Percentiles rank a stretch among this genome's conserved stretches.
These are phyloP conservation scores for Pachymerium ferrugineum DNA, from an alignment of 2,888 invertebrate species.

Conservation along the genomic window DNA sequence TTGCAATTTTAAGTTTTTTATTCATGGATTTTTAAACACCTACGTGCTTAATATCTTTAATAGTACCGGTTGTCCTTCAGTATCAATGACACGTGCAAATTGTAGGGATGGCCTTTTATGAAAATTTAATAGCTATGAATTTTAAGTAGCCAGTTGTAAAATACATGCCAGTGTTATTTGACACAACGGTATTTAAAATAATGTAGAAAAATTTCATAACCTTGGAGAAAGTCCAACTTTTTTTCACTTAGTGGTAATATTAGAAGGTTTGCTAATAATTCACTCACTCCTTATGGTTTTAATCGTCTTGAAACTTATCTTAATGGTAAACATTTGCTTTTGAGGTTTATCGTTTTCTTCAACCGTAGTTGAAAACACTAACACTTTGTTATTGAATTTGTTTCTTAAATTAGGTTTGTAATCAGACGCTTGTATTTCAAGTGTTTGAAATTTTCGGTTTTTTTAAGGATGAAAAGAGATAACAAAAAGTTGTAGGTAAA, in stretches of 20 bases:
- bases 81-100: conserved; percentile 27
- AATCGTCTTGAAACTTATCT: neutral
- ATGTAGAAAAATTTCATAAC: neutral
- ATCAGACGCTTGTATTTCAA: neutral
- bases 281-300: neutral
- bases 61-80: conserved; percentile 4
- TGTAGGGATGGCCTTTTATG: conserved; percentile 8
- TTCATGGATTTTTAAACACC: neutral
- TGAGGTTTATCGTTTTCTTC: conserved; percentile 5
- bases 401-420: conserved; percentile 14
- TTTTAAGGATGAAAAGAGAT: too few relatives aligned
- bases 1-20: neutral
- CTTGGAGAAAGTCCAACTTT: neutral
- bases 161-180: neutral
- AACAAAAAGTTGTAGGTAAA: too few relatives aligned
- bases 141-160: neutral
- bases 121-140: conserved; percentile 3
- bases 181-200: neutral
- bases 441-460: neutral
- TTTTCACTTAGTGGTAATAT: neutral
- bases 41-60: neutral
- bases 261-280: neutral
- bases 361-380: neutral
- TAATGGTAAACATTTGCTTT: conserved; percentile 15
- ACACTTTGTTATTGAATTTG: conserved; percentile 2